Evolutionary conservation across 2,888 invertebrate species (phyloP).

Genomic region (Drosophila mulleri): DNA sequence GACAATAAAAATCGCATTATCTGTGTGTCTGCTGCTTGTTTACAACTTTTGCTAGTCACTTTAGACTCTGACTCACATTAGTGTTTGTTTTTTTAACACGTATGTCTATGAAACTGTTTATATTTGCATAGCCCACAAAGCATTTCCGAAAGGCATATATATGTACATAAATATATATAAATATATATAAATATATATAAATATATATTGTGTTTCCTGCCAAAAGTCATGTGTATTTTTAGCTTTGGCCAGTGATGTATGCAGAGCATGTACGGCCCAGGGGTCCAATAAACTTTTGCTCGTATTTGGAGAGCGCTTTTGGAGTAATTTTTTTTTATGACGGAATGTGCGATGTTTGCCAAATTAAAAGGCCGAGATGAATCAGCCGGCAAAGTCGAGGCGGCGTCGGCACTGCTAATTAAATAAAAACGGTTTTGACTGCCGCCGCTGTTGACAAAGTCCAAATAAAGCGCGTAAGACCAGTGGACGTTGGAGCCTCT

Average conservation of each 20-base stretch:
- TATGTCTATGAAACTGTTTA: slow-evolving; percentile 19
- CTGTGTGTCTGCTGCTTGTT: slow-evolving; percentile 1
- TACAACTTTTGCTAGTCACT: slow-evolving; percentile 1
- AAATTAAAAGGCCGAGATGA: slow-evolving; percentile 59
- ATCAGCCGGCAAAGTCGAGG: slow-evolving; percentile 44
- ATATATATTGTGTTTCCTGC: slow-evolving; percentile 41
- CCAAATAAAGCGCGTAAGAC: slow-evolving; percentile 60
- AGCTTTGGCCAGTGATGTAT: slow-evolving; percentile 39
- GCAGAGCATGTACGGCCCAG: slow-evolving; percentile 36
- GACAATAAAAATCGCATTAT: not conserved
- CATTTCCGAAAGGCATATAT: slow-evolving; percentile 42
- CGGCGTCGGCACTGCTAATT: slow-evolving; percentile 43
- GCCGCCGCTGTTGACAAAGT: slow-evolving; percentile 44
- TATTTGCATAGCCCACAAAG: slow-evolving; percentile 32
- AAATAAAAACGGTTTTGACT: slow-evolving; percentile 9
- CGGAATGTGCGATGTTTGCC: slow-evolving; percentile 71
- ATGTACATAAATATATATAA: not conserved
- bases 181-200: not conserved
- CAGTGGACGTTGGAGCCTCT: slow-evolving; percentile 39
- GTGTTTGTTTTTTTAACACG: slow-evolving; percentile 1
- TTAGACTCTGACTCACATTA: slow-evolving; percentile 27
- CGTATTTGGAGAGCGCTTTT: slow-evolving; percentile 60
- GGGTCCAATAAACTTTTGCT: slow-evolving; percentile 60
- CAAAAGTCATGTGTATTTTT: slow-evolving; percentile 45
- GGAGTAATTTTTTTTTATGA: slow-evolving; percentile 43